Evolutionary conservation across 2,888 invertebrate genomes (phyloP).

Genomic region (Calephelis perditalis): DNA sequence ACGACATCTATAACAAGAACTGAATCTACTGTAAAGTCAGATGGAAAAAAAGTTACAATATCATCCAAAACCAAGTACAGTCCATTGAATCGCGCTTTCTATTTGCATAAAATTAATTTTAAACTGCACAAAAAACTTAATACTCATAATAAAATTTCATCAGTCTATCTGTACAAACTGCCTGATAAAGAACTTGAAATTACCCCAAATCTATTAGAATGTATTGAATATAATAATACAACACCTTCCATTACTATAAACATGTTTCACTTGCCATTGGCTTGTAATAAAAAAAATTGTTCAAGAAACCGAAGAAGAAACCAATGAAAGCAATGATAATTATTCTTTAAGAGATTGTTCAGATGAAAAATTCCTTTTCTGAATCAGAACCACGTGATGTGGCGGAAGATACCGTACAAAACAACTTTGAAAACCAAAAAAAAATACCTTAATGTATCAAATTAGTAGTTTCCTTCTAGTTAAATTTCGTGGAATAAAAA

Average conservation of each 20-base stretch:
- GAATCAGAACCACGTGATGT: conserved; percentile 8
- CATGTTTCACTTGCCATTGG: too few species aligned
- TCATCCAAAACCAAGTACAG: conserved; percentile 13
- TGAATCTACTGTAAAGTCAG: conserved; percentile 9
- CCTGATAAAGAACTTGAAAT: conserved; percentile 14
- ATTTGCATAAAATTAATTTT: conserved; percentile 10
- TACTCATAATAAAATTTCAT: not conserved
- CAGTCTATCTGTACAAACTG: conserved; percentile 10
- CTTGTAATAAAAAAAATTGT: too few species aligned
- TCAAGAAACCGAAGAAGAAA: too few species aligned
- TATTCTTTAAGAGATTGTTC: conserved; percentile 16
- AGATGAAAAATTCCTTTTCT: conserved; percentile 13
- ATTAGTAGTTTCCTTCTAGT: conserved; percentile 2
- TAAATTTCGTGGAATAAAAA: conserved; percentile 1
- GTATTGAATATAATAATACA: conserved; percentile 13
- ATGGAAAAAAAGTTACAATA: conserved; percentile 17
- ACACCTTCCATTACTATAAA: conserved; percentile 16
- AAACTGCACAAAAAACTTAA: conserved; percentile 12
- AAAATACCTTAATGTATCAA: not conserved
- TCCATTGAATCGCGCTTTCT: conserved; percentile 16
- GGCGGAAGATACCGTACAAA: conserved; percentile 5
- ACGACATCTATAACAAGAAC: not conserved
- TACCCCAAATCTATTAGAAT: not conserved
- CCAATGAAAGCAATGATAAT: conserved; percentile 9
- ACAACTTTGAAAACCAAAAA: not conserved